Base-by-base conservation (phyloP, 2,888 invertebrate genomes). In the Erebia ligea region DNA sequence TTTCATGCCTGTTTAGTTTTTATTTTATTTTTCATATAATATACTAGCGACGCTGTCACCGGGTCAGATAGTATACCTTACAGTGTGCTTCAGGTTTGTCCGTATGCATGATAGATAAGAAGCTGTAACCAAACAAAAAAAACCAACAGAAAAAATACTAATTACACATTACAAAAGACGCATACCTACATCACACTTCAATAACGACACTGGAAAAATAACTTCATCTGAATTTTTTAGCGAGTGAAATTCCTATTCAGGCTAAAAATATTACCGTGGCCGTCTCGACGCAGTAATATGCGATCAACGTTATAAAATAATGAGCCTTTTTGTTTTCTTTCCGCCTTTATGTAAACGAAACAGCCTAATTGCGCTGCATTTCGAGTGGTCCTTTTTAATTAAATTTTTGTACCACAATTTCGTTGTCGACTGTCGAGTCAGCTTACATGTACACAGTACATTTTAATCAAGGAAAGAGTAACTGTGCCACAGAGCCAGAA, bases 381-480 rank as follows among this genome's bases (percentile, higher is more conserved):
- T 17, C 17, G 19, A 13, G 19, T 40, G 11, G 40, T 65, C n/a
- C 17, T 34, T 65, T 65, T 54, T 54, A 25, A 57, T 66, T 57
- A 57, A 42, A 56, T 66, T 64, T 64, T 66, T 15, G 34, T 19
- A 17, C 45, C 15, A 52, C 6, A 21, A 6, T 13, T 63, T 50
- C 48, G 21, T 19, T 42, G 61, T 42, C 42, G 19, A 19, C 42
- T 42, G 61, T 42, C 61, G 61, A 42, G 42, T 19, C 61, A 15
- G 61, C 61, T 61, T 21, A 61, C 19, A 61, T 34, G 34, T 34
- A 45, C 45, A 40, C 40, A 54, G 52, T 40, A 52, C 13, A 40
- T 54, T 54, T 65, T 54, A 54, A 65, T 34, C 52, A 64, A 50
- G 25, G 52, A 40, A 64, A 21, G 62, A 64, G 64, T 40, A 64